phyloP scores from a whole-genome alignment of 1,140 invertebrate species.

The Psilanteris sp. region DNA sequence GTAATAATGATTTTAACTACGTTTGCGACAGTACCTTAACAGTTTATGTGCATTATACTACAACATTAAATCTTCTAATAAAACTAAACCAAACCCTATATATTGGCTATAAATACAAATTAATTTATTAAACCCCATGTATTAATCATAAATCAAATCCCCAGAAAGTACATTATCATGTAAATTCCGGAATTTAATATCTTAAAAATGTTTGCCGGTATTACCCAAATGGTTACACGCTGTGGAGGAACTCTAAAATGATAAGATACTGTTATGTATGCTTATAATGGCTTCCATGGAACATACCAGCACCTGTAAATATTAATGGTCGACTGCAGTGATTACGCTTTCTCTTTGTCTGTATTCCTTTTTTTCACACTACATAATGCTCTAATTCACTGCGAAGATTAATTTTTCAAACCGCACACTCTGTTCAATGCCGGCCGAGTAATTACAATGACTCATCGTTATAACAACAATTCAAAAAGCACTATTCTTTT shows the following conservation, averaged over 20 bases:
- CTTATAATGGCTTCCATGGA: constrained; percentile 20
- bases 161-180: constrained; percentile 24
- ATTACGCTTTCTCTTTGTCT: constrained; percentile 20
- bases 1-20: too few species aligned
- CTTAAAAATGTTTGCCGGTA: constrained; percentile 15
- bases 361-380: constrained; percentile 11
- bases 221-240: constrained; percentile 33
- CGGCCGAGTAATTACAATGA: not conserved
- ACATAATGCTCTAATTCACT: constrained; percentile 22
- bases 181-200: constrained; percentile 21
- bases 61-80: too few species aligned
- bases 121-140: not conserved
- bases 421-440: not conserved
- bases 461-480: not conserved
- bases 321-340: constrained; percentile 27
- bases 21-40: too few species aligned
- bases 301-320: constrained; percentile 30
- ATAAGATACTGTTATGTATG: constrained; percentile 47
- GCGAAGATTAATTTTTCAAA: constrained; percentile 25
- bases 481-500: not conserved
- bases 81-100: too few species aligned
- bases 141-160: constrained; percentile 18
- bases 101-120: not conserved
- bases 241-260: constrained; percentile 26
- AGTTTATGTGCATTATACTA: too few species aligned